phyloP scores from a whole-genome alignment of 2,113 vertebrate species.

The Abramis brama region DNA sequence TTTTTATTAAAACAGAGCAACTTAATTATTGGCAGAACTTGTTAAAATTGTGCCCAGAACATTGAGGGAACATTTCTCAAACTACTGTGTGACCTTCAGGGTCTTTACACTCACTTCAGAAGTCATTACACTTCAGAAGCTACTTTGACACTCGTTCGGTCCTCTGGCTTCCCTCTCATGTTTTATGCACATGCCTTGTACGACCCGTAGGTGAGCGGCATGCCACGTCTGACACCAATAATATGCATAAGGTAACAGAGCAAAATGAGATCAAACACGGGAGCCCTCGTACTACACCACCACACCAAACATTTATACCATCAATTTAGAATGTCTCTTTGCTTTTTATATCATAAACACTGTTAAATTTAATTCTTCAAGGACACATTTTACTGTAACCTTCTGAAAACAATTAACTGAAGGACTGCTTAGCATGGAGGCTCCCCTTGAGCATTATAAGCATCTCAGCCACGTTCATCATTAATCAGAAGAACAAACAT shows the following conservation, averaged over 20 bases:
- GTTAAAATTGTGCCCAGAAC: constrained; percentile 20
- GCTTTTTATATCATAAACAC: neutral
- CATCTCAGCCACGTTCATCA: constrained; percentile 37
- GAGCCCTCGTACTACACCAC: neutral
- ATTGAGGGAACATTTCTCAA: neutral
- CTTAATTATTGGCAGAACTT: constrained; percentile 24
- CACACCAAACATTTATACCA: neutral
- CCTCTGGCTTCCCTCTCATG: neutral
- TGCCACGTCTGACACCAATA: constrained; percentile 17
- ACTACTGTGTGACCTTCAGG: constrained; percentile 21
- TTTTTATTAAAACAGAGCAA: neutral
- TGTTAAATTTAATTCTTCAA: constrained; percentile 25
- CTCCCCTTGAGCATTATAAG: constrained; percentile 37
- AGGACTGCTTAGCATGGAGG: constrained; percentile 36
- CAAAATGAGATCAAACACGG: constrained; percentile 17
- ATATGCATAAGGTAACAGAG: constrained; percentile 10
- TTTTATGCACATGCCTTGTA: constrained; percentile 32
- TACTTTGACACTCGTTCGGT: constrained; percentile 2
- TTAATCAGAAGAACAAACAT: constrained; percentile 43
- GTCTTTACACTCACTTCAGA: constrained; percentile 34
- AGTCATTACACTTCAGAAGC: constrained; percentile 17
- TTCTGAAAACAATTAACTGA: constrained; percentile 51
- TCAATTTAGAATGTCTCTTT: neutral
- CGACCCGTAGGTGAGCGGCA: neutral
- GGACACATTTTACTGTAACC: constrained; percentile 25